phyloP scores from a whole-genome alignment of 92 coral and sea anemone species.

The Zoanthus sociatus region DNA sequence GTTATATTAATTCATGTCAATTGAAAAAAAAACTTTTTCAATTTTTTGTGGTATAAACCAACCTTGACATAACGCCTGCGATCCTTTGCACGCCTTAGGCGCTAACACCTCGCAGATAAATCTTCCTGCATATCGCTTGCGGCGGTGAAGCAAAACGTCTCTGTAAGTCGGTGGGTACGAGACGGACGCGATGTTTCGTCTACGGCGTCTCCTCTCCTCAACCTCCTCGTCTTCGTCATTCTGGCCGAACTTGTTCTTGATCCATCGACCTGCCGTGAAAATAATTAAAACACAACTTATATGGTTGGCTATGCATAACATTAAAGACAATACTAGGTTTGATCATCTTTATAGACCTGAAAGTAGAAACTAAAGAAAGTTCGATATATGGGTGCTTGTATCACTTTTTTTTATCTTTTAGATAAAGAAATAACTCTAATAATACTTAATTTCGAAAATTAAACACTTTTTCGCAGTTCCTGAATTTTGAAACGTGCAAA shows the following conservation, averaged over 20 bases:
- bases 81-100: constrained; percentile 32
- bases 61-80: constrained; percentile 32
- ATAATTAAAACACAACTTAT: too few relatives aligned
- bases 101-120: constrained; percentile 42
- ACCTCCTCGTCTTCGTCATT: not conserved
- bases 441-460: too few relatives aligned
- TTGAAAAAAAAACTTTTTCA: too few relatives aligned
- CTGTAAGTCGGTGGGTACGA: constrained; percentile 25
- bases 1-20: too few relatives aligned
- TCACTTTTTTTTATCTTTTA: too few relatives aligned
- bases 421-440: too few relatives aligned
- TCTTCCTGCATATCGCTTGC: constrained; percentile 21
- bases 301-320: too few relatives aligned
- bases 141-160: constrained; percentile 19
- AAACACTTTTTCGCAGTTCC: too few relatives aligned
- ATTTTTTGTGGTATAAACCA: not conserved
- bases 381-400: too few relatives aligned
- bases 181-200: constrained; percentile 16
- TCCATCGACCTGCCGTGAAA: constrained; percentile 25
- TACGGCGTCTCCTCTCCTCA: constrained; percentile 18
- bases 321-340: too few relatives aligned
- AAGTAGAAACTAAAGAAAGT: not conserved
- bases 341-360: too few relatives aligned
- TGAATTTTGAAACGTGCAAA: too few relatives aligned
- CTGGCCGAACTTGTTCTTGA: constrained; percentile 12